Base-by-base conservation (phyloP, 2,797 vertebrate species). In the Kryptopterus vitreolus region DNA sequence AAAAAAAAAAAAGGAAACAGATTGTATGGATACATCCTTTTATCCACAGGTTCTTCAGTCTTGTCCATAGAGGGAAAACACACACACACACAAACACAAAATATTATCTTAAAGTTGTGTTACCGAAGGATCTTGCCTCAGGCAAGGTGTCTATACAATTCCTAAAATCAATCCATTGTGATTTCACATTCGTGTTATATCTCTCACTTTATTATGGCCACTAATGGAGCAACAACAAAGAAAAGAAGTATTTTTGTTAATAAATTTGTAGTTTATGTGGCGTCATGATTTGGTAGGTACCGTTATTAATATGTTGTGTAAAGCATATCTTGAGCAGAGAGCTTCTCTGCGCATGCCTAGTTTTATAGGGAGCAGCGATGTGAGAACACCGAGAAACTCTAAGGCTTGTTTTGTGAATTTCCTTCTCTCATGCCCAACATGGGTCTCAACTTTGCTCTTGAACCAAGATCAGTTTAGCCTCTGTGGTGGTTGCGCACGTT, bases 21-120 rank as follows among this genome's bases (percentile, higher is more conserved):
- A 71, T 58, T 73, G 22, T 58, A 13, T 12, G 33, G 15, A 57
- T 43, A 10, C 53, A 26, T 58, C 20, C 53, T 38, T 58, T 58
- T 74, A 58, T 58, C 33, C 2, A 33, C 22, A 2, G 16, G 22
- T 38, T 43, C 15, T 43, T 43, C 20, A 72, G 29, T 38, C 15
- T 24, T 3, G 5, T 43, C 33, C 12, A 0, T 16, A 58, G 53
- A 33, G 71, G 18, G 15, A 33, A 33, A 50, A 20, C 1, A 52
- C 26, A 35, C 7, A 55, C 20, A 35, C 2, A 16, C 50, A n/a
- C 22, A 31, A 46, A 20, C 24, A 3, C 18, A 16, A 24, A 9
- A 31, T 73, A 33, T 52, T 70, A 70, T 53, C 69, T 53, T 71
- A 31, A 53, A 53, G 69, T 71, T 24, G 11, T 43, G 33, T 58